Conservation (phyloP, 2,888 invertebrate genomes). For the Crioceris asparagi region DNA sequence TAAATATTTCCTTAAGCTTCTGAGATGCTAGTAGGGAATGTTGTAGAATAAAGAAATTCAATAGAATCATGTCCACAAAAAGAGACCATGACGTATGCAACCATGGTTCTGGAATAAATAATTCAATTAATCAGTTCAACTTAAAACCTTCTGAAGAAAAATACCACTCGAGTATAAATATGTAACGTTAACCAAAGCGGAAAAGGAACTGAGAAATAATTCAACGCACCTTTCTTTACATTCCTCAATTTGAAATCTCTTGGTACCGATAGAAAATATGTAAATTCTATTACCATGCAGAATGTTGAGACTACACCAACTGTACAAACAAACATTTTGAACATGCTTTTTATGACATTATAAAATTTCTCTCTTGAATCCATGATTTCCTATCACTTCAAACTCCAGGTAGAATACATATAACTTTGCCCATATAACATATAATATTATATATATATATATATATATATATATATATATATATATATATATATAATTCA, state of each 20-base stretch:
- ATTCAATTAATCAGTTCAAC: conserved; percentile 6
- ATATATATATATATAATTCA: no score
- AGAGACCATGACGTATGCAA: conserved; percentile 37
- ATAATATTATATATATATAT: no score
- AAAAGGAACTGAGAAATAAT: neutral
- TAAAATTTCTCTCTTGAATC: no score
- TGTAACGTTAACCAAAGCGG: neutral
- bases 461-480: no score
- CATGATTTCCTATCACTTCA: no score
- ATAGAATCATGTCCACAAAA: conserved; percentile 38
- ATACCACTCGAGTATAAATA: neutral
- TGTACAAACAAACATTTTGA: conserved; percentile 33
- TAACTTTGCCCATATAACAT: no score
- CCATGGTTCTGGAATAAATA: conserved; percentile 29
- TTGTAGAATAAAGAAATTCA: conserved; percentile 46
- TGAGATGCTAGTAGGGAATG: conserved; percentile 46
- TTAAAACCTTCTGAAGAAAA: conserved; percentile 3
- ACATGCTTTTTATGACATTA: no score
- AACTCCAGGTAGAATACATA: no score
- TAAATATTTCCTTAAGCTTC: conserved; percentile 37
- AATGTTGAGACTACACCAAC: conserved; percentile 42
- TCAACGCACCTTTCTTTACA: no score
- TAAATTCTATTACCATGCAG: conserved; percentile 43
- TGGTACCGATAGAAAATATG: conserved; percentile 45
- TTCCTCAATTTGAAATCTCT: conserved; percentile 24